Conservation (phyloP, 1,140 invertebrate genomes). For the Drosophila pseudoobscura region DNA sequence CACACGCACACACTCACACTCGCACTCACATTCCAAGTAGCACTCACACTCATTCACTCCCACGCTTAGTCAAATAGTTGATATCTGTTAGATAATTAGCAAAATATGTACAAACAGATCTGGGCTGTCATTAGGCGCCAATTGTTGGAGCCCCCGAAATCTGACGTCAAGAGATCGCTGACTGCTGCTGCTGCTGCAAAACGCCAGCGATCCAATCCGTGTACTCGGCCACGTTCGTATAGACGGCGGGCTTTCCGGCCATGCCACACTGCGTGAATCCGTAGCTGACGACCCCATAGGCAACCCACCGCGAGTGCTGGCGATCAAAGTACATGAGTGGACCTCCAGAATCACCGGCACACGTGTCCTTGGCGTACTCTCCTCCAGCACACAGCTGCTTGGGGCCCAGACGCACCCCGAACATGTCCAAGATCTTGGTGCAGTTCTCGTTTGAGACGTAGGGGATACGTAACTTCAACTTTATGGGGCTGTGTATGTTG, state of each 20-base stretch:
- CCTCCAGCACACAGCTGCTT: conserved; percentile 89
- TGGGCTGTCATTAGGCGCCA: conserved; percentile 45
- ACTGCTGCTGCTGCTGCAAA: conserved; percentile 21
- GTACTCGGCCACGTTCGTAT: conserved; percentile 84
- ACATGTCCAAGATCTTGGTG: conserved; percentile 65
- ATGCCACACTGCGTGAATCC: conserved; percentile 85
- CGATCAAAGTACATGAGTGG: conserved; percentile 84
- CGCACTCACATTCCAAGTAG: conserved; percentile 26
- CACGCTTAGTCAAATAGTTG: conserved; percentile 54
- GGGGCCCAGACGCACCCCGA: conserved; percentile 83
- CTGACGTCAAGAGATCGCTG: conserved; percentile 55
- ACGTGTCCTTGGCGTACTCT: conserved; percentile 87
- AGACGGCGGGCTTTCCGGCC: conserved; percentile 85
- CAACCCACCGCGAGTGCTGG: conserved; percentile 80
- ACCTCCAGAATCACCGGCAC: conserved; percentile 87
- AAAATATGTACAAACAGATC: conserved; percentile 78
- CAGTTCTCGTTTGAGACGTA: conserved; percentile 74
- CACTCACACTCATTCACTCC: conserved; percentile 39
- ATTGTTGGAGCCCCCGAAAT: conserved; percentile 45
- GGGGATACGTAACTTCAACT: conserved; percentile 78
- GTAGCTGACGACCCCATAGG: conserved; percentile 86
- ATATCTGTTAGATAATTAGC: conserved; percentile 70
- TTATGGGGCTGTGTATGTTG: conserved; percentile 80
- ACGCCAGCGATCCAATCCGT: conserved; percentile 83
- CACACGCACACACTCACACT: conserved; percentile 11